A percentile compares a stretch with the other conserved stretches of the same genome.
These are phyloP conservation scores for Orthonychiurus folsomi DNA, from an alignment of 2,888 invertebrate genomes.

Conservation along the genomic window DNA sequence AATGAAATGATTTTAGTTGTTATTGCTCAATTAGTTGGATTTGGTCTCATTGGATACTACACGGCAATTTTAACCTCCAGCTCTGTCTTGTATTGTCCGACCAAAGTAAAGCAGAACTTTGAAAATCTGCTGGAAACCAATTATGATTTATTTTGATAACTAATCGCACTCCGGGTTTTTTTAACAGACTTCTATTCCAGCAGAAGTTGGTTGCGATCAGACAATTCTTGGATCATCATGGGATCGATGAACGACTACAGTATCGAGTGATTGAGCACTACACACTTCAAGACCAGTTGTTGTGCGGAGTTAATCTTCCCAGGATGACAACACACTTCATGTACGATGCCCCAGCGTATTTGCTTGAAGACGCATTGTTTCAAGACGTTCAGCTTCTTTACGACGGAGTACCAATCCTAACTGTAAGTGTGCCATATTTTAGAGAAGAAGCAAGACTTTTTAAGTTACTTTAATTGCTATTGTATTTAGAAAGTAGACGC, in stretches of 20 bases:
- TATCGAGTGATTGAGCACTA: conserved; percentile 14
- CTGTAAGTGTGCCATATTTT: too few relatives aligned
- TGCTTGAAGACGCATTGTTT: conserved; percentile 32
- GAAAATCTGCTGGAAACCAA: not conserved
- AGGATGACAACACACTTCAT: conserved; percentile 21
- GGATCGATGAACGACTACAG: conserved; percentile 16
- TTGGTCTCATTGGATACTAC: conserved; percentile 34
- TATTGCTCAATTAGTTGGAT: conserved; percentile 27
- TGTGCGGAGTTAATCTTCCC: conserved; percentile 16
- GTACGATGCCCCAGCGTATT: conserved; percentile 34
- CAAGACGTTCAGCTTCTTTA: conserved; percentile 26
- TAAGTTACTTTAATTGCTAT: too few relatives aligned
- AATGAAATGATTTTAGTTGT: conserved; percentile 28
- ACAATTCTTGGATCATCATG: conserved; percentile 24
- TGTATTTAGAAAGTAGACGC: conserved; percentile 32
- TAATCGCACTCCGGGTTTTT: conserved; percentile 13
- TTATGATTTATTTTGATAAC: not conserved
- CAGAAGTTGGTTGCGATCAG: conserved; percentile 25
- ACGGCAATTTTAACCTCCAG: conserved; percentile 34
- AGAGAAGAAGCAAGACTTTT: too few relatives aligned
- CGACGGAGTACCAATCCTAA: conserved; percentile 36
- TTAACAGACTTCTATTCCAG: conserved; percentile 27
- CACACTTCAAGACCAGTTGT: conserved; percentile 6
- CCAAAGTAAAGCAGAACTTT: conserved; percentile 22
- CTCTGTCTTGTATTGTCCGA: conserved; percentile 30